Evolutionary conservation across 2,797 vertebrate species (phyloP).

Genomic region (Dipus sagitta): DNA sequence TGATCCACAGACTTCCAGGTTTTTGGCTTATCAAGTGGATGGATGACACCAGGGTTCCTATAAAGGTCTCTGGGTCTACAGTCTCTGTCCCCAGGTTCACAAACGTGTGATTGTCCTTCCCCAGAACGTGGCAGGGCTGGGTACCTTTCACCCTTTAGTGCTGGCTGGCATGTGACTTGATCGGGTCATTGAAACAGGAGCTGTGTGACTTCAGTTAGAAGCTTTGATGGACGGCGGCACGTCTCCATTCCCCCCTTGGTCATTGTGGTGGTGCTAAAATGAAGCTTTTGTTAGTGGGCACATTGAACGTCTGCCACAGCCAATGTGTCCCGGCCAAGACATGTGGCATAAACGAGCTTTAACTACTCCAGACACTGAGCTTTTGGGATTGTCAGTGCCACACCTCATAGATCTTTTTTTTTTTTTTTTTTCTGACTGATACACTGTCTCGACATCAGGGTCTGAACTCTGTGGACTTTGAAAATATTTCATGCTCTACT

Average conservation of each 20-base stretch:
- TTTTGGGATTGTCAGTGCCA: neutral
- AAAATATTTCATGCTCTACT: neutral
- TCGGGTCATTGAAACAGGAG: fast-evolving
- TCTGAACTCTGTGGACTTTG: neutral
- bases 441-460: neutral
- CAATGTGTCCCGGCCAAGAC: neutral
- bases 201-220: fast-evolving
- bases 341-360: neutral
- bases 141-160: neutral
- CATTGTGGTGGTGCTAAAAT: neutral
- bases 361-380: neutral
- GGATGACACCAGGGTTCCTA: neutral
- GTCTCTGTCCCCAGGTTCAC: neutral
- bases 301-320: fast-evolving
- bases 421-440: neutral
- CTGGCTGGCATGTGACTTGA: neutral
- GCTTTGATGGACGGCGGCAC: fast-evolving
- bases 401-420: too few species aligned
- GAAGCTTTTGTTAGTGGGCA: neutral
- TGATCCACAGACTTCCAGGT: neutral
- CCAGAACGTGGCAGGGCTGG: neutral
- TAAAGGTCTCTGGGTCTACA: neutral
- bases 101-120: neutral
- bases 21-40: neutral
- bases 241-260: fast-evolving